Base-by-base conservation (phyloP, 2,113 vertebrate genomes). In the Vireo altiloquus region DNA sequence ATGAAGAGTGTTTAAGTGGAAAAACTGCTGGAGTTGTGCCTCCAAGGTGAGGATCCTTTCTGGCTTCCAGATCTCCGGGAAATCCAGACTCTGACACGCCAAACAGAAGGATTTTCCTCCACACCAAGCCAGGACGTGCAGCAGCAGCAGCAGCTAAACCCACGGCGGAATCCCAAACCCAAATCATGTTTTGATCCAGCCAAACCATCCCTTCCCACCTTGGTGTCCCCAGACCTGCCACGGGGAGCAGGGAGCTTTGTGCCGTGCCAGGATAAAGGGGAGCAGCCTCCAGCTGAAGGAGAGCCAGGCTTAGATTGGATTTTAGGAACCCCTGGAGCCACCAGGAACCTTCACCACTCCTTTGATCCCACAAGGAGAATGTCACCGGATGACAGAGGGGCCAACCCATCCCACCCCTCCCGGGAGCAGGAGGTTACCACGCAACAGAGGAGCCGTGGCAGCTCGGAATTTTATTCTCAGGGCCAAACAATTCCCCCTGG, bases 401-500 rank as follows among this genome's bases (percentile, higher is more conserved):
- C 84, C 83, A 92, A 65, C 81, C 18, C 83, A 76, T 40, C 87
- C 65, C 37, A 46, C 23, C 47, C 87, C 65, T 78, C 60, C 83
- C 0, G 4, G 61, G 28, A 95, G 77, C 93, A 61, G 21, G 8
- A 30, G 60, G 46, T 96, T 69, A 96, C 90, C 63, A 63, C 69
- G 79, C 60, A 24, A 63, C 47, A 28, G 70, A 94, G 92, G 89
- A 97, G 91, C 89, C 33, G 8, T 53, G 90, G 96, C 95, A 97
- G 94, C 86, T 87, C n/a, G 56, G 94, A 57, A 96, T 97, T 96
- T 96, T 47, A 95, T 94, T 82, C 97, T 31, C 28, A 0, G 81
- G 64, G 86, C 97, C 94, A 59, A 96, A 81, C 79, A 83, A 94
- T 96, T 90, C 95, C 97, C 93, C 77, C 93, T 96, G 98, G 98